These are phyloP conservation scores for Agrotis exclamationis DNA, from an alignment of 2,888 invertebrate genomes.

Conservation along the genomic window DNA sequence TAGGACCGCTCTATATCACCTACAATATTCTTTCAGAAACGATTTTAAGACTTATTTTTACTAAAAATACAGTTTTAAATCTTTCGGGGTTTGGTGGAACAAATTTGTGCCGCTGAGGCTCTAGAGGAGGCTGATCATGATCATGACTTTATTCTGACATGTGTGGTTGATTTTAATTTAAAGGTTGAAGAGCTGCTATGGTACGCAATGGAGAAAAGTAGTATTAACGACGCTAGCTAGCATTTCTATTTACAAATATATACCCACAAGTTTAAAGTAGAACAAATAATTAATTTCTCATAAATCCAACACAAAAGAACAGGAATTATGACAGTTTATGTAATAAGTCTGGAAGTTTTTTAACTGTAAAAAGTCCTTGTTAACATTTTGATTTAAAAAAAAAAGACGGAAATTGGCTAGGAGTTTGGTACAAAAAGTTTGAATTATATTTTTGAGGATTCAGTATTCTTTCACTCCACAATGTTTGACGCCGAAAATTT, in stretches of 20 bases:
- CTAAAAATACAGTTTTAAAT: no score
- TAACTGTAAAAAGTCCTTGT: not conserved
- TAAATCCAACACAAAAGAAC: no score
- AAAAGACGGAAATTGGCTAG: not conserved
- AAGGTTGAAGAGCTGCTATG: not conserved
- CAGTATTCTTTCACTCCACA: not conserved
- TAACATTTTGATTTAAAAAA: not conserved
- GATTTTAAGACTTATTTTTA: no score
- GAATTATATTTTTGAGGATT: not conserved
- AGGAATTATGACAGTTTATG: no score
- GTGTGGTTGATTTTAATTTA: not conserved
- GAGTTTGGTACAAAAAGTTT: not conserved
- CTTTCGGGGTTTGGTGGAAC: no score
- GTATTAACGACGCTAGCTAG: constrained; percentile 1
- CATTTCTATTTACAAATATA: not conserved
- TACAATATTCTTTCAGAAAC: no score
- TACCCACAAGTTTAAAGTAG: no score
- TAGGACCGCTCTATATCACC: no score
- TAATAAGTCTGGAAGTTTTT: no score
- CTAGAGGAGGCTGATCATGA: no score
- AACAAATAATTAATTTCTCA: not conserved
- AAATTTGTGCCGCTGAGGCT: no score
- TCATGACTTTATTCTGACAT: no score
- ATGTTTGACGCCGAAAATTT: not conserved
- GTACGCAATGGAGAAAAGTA: not conserved